Evolutionary conservation across 2,888 invertebrate species (phyloP).

Genomic region (Nycteola revayana): DNA sequence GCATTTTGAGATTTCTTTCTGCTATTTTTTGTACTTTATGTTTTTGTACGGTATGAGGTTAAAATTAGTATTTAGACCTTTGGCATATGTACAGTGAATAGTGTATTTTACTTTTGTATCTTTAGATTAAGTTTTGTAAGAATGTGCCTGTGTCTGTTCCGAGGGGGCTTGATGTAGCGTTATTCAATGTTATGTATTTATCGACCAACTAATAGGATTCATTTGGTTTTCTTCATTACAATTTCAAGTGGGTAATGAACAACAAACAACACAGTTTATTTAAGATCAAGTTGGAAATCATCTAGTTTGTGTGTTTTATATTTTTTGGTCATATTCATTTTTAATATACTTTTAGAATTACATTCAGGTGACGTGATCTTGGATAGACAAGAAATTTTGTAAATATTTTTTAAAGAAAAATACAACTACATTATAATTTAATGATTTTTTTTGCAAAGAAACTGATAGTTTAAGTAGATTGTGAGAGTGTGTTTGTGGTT

Average conservation of each 20-base stretch:
- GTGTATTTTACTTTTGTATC: slow-evolving; percentile 6
- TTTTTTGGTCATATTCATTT: slow-evolving; percentile 29
- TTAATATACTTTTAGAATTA: slow-evolving; percentile 27
- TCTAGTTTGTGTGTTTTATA: too few relatives aligned
- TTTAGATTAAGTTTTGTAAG: slow-evolving; percentile 5
- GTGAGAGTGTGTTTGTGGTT: slow-evolving; percentile 27
- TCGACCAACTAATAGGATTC: too few relatives aligned
- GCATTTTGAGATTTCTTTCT: slow-evolving; percentile 16
- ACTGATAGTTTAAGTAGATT: slow-evolving; percentile 44
- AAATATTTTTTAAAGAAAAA: slow-evolving; percentile 63
- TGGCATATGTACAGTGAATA: background rate
- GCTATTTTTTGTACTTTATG: slow-evolving; percentile 25
- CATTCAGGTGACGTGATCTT: slow-evolving; percentile 27
- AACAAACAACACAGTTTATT: too few relatives aligned
- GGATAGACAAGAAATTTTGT: slow-evolving; percentile 43
- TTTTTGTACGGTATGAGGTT: slow-evolving; percentile 11
- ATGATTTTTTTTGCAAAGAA: slow-evolving; percentile 47
- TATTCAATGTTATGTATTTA: too few relatives aligned
- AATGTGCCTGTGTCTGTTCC: background rate
- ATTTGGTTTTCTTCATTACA: too few relatives aligned
- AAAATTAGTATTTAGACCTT: slow-evolving; percentile 18
- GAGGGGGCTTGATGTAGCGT: background rate
- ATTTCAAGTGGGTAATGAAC: too few relatives aligned
- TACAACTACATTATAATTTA: slow-evolving; percentile 38
- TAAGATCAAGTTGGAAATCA: too few relatives aligned